A percentile compares a stretch with the other conserved stretches of the same genome.
Evolutionary conservation across 2,113 vertebrate genomes (phyloP).

Genomic region (Actenoides hombroni): DNA sequence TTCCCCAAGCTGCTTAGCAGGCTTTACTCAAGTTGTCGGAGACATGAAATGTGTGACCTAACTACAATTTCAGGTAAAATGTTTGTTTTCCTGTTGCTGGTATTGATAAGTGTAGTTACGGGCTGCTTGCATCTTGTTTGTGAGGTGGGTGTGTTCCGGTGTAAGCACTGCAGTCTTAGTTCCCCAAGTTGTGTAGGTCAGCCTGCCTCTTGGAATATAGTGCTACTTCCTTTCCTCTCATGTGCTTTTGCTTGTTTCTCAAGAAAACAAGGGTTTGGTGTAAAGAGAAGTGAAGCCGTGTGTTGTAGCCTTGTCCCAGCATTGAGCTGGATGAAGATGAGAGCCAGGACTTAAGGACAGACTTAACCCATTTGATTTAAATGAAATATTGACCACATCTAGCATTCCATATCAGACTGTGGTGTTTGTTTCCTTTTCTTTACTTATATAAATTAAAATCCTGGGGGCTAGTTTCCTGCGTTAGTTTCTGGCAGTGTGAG

Average conservation of each 20-base stretch:
- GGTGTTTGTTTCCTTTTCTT: neutral
- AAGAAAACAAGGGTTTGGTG: neutral
- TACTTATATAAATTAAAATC: neutral
- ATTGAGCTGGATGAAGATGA: neutral
- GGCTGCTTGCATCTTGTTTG: neutral
- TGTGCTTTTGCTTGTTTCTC: neutral
- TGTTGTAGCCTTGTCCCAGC: neutral
- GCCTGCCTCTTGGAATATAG: neutral
- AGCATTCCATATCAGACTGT: neutral
- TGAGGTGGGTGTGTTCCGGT: neutral
- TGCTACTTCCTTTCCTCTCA: neutral
- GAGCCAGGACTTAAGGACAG: neutral
- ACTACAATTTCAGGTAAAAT: neutral
- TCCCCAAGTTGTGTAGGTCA: neutral
- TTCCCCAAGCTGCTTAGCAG: neutral
- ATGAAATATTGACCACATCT: neutral
- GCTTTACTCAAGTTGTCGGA: neutral
- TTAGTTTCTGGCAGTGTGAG: neutral
- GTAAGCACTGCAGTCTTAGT: neutral
- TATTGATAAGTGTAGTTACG: rapidly evolving
- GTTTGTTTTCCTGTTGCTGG: neutral
- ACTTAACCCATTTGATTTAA: neutral
- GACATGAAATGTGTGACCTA: neutral
- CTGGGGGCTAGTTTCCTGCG: neutral
- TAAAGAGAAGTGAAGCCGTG: neutral